These are phyloP conservation scores for Drosophila sp. DNA, from an alignment of 1,140 invertebrate genomes.

Conservation along the genomic window DNA sequence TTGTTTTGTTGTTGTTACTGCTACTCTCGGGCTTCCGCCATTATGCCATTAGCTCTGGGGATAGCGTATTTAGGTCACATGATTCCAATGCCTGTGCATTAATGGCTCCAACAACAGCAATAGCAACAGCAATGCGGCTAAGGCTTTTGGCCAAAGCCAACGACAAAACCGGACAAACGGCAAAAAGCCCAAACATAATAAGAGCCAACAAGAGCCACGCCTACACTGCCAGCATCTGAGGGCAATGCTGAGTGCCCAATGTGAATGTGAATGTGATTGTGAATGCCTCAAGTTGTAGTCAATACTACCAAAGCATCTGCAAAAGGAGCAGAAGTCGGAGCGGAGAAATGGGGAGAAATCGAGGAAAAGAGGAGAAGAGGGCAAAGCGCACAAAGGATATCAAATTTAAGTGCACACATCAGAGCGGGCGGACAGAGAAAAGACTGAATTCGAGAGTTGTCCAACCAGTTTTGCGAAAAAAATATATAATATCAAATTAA, in stretches of 20 bases:
- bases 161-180: slow-evolving; percentile 63
- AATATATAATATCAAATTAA: too few relatives aligned
- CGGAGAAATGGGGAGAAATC: too few relatives aligned
- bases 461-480: slow-evolving; percentile 7
- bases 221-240: slow-evolving; percentile 29
- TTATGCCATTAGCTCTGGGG: slow-evolving; percentile 75
- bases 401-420: slow-evolving; percentile 76
- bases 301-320: slow-evolving; percentile 45
- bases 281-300: slow-evolving; percentile 62
- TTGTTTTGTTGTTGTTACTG: slow-evolving; percentile 13
- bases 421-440: slow-evolving; percentile 18
- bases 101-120: slow-evolving; percentile 55
- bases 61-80: slow-evolving; percentile 76
- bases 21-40: slow-evolving; percentile 62
- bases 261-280: slow-evolving; percentile 33
- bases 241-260: slow-evolving; percentile 7
- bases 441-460: slow-evolving; percentile 14
- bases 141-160: slow-evolving; percentile 36
- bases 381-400: slow-evolving; percentile 73
- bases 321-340: neutral
- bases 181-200: slow-evolving; percentile 63
- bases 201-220: slow-evolving; percentile 51
- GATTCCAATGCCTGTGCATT: slow-evolving; percentile 64
- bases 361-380: neutral
- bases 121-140: slow-evolving; percentile 56